Percentiles rank a stretch among this genome's conserved stretches.
These are phyloP conservation scores for Sinohyriopsis cumingii DNA, from an alignment of 2,888 invertebrate species.

Conservation along the genomic window DNA sequence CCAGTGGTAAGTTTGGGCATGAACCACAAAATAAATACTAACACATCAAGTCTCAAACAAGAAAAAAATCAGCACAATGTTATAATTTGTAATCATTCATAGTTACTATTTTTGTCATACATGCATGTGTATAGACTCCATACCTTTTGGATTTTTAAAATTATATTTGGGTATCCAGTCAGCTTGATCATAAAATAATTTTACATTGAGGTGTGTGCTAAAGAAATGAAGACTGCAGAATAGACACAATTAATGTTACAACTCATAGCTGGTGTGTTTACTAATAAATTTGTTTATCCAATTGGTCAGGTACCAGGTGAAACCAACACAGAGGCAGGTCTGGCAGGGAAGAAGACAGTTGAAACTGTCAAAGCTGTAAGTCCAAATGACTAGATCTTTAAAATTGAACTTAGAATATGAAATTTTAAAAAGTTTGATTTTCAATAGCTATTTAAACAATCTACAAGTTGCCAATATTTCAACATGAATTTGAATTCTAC, in stretches of 20 bases:
- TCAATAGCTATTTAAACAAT: no score
- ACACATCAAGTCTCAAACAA: no score
- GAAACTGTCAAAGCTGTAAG: conserved; percentile 90
- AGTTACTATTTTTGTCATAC: background rate
- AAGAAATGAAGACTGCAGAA: no score
- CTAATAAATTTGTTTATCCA: background rate
- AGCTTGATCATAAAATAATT: no score
- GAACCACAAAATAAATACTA: no score
- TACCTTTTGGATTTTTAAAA: background rate
- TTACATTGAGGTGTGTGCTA: no score
- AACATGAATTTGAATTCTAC: no score
- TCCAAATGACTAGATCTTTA: conserved; percentile 34
- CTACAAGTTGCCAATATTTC: no score
- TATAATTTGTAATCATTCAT: background rate
- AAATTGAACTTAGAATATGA: background rate
- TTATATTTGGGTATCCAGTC: no score
- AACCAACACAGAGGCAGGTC: conserved; percentile 82
- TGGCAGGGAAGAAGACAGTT: conserved; percentile 91
- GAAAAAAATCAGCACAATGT: no score
- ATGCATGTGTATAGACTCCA: background rate
- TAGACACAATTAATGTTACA: no score
- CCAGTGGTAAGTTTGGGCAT: conserved; percentile 61
- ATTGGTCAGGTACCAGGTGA: conserved; percentile 71
- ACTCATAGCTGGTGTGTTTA: no score
- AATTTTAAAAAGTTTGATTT: background rate